A percentile compares a stretch with the other conserved stretches of the same genome.
These are phyloP conservation scores for Syndactyla subalaris DNA, from an alignment of 2,797 vertebrate species.

Conservation along the genomic window DNA sequence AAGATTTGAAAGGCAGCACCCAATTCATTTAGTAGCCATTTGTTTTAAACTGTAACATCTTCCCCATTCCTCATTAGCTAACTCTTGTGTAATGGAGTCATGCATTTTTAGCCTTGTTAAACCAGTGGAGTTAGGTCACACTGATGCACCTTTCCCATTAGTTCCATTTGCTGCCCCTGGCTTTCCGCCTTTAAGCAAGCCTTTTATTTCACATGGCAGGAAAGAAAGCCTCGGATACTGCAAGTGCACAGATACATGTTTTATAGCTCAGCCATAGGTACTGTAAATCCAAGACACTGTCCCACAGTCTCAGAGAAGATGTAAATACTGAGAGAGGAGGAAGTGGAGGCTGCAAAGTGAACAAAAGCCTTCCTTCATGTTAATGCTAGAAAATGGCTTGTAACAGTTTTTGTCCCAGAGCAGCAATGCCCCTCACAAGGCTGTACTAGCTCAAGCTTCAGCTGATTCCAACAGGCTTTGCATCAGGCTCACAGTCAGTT, in stretches of 20 bases:
- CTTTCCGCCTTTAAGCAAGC: neutral
- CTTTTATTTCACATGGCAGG: conserved; percentile 43
- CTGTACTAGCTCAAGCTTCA: neutral
- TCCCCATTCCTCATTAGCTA: conserved; percentile 81
- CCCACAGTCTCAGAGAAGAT: conserved; percentile 23
- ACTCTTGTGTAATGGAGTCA: conserved; percentile 85
- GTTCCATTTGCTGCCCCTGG: conserved; percentile 52
- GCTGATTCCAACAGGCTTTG: neutral
- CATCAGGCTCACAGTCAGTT: neutral
- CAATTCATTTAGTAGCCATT: conserved; percentile 82
- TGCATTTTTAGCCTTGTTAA: conserved; percentile 79
- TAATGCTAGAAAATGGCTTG: neutral
- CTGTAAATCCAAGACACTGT: conserved; percentile 26
- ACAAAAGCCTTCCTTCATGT: conserved; percentile 33
- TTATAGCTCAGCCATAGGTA: conserved; percentile 23
- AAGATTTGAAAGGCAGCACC: conserved; percentile 77
- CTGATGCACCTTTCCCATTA: conserved; percentile 60
- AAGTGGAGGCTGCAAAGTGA: neutral
- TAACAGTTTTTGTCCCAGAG: neutral
- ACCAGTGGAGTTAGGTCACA: conserved; percentile 73
- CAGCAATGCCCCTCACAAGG: neutral
- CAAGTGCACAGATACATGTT: neutral
- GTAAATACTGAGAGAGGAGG: conserved; percentile 22
- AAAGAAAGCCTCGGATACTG: neutral
- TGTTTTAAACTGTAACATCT: conserved; percentile 83